Evolutionary conservation across 1,140 invertebrate species (phyloP).

Genomic region (Drosophila novamexicana): DNA sequence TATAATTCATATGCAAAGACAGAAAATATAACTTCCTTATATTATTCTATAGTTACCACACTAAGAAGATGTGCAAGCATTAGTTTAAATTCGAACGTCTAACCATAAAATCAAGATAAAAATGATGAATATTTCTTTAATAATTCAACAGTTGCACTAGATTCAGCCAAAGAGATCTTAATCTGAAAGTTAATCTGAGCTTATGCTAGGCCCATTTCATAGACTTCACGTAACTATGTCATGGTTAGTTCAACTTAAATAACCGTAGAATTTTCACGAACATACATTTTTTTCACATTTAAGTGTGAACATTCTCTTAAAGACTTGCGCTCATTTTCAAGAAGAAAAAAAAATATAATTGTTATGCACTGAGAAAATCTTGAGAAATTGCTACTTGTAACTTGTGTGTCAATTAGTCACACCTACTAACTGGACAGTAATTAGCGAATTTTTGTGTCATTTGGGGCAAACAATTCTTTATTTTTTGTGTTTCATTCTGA

Average conservation of each 20-base stretch:
- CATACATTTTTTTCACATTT: slow-evolving; percentile 40
- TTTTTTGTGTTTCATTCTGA: background rate
- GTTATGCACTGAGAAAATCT: slow-evolving; percentile 33
- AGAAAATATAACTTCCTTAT: no score
- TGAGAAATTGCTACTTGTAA: slow-evolving; percentile 38
- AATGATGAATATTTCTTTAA: background rate
- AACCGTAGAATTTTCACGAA: slow-evolving; percentile 62
- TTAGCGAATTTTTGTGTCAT: slow-evolving; percentile 34
- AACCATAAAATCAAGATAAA: background rate
- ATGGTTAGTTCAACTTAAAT: slow-evolving; percentile 41
- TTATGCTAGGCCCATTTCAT: slow-evolving; percentile 8
- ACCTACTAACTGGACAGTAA: slow-evolving; percentile 18
- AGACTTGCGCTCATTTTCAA: slow-evolving; percentile 5
- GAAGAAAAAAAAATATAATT: background rate
- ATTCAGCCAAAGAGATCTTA: background rate
- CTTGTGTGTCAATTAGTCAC: slow-evolving; percentile 29
- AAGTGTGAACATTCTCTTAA: slow-evolving; percentile 49
- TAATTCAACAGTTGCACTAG: background rate
- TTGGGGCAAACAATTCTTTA: slow-evolving; percentile 8
- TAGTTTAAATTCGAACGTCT: background rate
- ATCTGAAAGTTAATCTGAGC: background rate
- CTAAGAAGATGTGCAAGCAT: background rate
- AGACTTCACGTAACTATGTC: slow-evolving; percentile 34
- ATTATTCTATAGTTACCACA: background rate
- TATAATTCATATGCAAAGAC: no score